phyloP scores from a whole-genome alignment of 2,888 invertebrate genomes.

The Halictus ligatus region DNA sequence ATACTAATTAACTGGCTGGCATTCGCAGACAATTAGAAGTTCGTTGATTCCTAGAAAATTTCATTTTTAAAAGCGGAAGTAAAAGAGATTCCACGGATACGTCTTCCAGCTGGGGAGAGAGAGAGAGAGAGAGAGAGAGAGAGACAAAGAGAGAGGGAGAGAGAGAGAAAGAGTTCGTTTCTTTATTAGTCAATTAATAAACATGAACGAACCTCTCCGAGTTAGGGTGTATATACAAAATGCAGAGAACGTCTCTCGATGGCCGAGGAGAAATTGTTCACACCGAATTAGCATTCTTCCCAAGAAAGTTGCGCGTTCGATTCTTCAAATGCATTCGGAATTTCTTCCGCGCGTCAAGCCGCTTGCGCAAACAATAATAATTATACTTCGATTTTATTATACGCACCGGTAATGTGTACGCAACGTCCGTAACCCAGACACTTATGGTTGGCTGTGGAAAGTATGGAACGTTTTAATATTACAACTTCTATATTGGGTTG shows the following conservation, averaged over 20 bases:
- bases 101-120: not conserved
- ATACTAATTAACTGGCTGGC: not conserved
- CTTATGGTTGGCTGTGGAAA: not conserved
- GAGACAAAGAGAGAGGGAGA: not conserved
- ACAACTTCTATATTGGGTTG: not conserved
- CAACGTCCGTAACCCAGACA: not conserved
- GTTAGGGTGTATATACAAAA: not conserved
- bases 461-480: not conserved
- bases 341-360: constrained; percentile 21
- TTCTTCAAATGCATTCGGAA: constrained; percentile 60
- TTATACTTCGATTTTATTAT: not conserved
- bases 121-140: not conserved
- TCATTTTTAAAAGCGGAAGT: not conserved
- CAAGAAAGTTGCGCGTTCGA: constrained; percentile 76
- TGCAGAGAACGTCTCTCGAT: constrained; percentile 7
- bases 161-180: too few relatives aligned
- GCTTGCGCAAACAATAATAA: constrained; percentile 21
- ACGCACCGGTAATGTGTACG: not conserved
- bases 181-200: not conserved
- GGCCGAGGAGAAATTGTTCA: constrained; percentile 28
- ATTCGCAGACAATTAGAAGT: constrained; percentile 1
- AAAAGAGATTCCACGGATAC: not conserved
- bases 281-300: constrained; percentile 72
- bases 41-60: constrained; percentile 11
- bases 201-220: not conserved